Evolutionary conservation across 2,113 vertebrate genomes (phyloP), one percentile per base, ranked within the genome.

Genomic region (Pedionomus torquatus): DNA sequence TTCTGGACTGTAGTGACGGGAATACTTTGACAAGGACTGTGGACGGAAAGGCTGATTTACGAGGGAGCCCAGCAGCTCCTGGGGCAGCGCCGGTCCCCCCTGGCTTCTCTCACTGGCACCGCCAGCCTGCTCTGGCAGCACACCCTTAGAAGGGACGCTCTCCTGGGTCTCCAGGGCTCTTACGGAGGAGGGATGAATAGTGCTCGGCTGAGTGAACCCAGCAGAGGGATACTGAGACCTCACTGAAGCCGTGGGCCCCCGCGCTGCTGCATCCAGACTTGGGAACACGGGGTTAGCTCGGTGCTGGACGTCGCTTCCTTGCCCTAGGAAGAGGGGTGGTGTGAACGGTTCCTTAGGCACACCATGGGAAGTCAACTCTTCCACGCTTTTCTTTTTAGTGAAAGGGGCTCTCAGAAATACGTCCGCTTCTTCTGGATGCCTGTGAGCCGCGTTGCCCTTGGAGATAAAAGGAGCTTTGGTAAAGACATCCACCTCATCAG

Each of bases 391-490:
- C 97, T 98, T 99, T 95, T 98, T 99, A 6, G 99, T 99, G 54
- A 99, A 99, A 6, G 99, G 99, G 43, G 99, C 99, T 97, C 99
- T 98, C 49, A 99, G 98, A 90, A 99, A 99, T 5, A 99, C 98
- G 2, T 99, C 99, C 0, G 98, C 81, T 61, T 98, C 99, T 43
- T 98, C 98, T 3, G 94, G 78, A 16, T 95, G 97, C 18, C 77
- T 88, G 3, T 81, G 71, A 31, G 97, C 83, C 2, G 39, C 3
- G 0, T 7, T 94, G 58, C 97, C 95, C 21, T 98, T 99, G 48
- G 94, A 97, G 44, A 97, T 92, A 90, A 99, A 99, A 2, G 99
- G 99, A 37, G 99, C 99, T 54, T 99, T 99, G 87, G 98, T 97
- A 49, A 99, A 99, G 83, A 99, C 98, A 26, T 99, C 99, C 24